Evolutionary conservation across 2,797 vertebrate species (phyloP), one percentile per base, ranked within the genome.

Genomic region (Tinamus major): DNA sequence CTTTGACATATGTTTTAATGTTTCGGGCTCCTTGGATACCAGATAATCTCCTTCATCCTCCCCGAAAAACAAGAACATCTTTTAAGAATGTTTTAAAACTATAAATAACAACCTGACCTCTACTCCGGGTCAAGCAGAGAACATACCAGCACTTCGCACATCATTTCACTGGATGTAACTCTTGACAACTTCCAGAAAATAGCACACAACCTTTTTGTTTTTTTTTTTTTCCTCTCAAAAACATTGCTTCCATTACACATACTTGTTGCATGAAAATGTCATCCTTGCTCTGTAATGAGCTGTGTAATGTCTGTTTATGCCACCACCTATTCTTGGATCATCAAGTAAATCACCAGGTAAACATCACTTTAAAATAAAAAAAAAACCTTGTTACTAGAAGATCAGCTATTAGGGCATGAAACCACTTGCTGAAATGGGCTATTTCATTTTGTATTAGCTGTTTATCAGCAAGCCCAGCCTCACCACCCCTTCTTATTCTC

Each of bases 221-320:
- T 13, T 26, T 21, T 46, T 44, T 44, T 44, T 17, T 17, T 8
- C 16, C 7, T 13, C 24, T 6, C 19, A n/a, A 59, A 63, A 53
- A 58, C 3, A 24, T 0, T 7, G 10, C 27, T 31, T 31, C 84
- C 55, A 74, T 23, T 44, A 42, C 4, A 9, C 44, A 33, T 6
- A 3, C 23, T 33, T 63, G 29, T 14, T 55, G 27, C n/a, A n/a
- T 12, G 55, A 56, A 56, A 56, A n/a, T 19, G 58, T 70, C 44
- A 31, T 24, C 61, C 16, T 44, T 26, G 14, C 37, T n/a, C 48
- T 29, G 10, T 7, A 18, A 31, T 20, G n/a, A 59, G 6, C 11
- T 16, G 26, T 4, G 0, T 24, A 56, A 0, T 29, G 49, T 19
- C 59, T 53, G 8, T 21, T 59, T 37, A 59, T 41, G 44, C 29